These are phyloP conservation scores for Neoniphon sammara DNA, from an alignment of 2,797 vertebrate genomes.

Conservation along the genomic window DNA sequence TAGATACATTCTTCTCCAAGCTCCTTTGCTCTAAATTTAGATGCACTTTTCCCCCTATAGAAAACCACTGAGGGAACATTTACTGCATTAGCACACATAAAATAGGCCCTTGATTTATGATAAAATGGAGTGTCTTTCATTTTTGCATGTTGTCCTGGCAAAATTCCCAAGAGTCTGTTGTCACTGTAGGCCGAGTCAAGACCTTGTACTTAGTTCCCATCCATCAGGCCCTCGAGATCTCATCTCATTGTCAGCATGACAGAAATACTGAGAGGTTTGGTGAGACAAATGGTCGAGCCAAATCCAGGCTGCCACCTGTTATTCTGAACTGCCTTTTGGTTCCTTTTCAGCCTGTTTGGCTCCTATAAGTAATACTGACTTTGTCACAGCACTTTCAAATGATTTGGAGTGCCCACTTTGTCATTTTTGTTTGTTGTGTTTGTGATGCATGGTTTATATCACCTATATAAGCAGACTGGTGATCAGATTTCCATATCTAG, in stretches of 20 bases:
- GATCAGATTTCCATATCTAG: background rate
- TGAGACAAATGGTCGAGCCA: background rate
- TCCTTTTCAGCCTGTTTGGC: background rate
- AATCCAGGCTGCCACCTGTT: conserved; percentile 29
- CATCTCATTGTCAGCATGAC: conserved; percentile 10
- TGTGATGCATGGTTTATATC: conserved; percentile 2
- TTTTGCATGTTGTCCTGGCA: conserved; percentile 13
- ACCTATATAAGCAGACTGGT: background rate
- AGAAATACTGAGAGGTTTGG: background rate
- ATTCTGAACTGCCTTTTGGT: conserved; percentile 12
- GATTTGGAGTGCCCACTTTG: background rate
- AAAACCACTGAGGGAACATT: background rate
- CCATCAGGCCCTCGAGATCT: conserved; percentile 18
- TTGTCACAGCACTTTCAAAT: too few species aligned
- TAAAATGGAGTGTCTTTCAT: conserved; percentile 12
- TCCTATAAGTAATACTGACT: background rate
- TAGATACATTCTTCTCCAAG: background rate
- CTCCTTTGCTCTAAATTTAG: background rate
- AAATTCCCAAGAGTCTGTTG: background rate
- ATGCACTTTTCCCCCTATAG: background rate
- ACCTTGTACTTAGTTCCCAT: conserved; percentile 3
- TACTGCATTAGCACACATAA: conserved; percentile 27
- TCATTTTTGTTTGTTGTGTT: conserved; percentile 12
- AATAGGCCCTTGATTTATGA: conserved; percentile 4
- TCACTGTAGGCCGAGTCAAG: background rate